Evolutionary conservation across 2,888 invertebrate species (phyloP).

Genomic region (Caenorhabditis drosophilae): DNA sequence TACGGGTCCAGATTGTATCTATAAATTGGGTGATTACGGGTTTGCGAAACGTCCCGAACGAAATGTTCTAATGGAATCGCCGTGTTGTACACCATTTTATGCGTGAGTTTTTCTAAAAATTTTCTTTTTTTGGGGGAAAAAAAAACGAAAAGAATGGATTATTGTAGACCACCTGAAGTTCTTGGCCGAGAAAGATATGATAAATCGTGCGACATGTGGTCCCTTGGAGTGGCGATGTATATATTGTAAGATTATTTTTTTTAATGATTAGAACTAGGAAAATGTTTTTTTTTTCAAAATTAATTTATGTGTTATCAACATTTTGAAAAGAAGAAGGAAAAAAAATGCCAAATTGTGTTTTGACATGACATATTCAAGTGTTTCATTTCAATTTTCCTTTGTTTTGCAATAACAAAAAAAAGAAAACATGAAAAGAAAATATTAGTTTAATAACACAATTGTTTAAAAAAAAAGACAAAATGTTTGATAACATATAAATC

Average conservation of each 20-base stretch:
- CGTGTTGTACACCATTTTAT: conserved; percentile 98
- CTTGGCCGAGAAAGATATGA: conserved; percentile 96
- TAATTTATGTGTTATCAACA: no score
- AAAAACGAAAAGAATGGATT: no score
- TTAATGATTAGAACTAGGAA: no score
- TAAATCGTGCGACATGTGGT: conserved; percentile 99
- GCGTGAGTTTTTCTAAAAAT: conserved; percentile 74
- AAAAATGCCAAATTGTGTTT: conserved; percentile 8
- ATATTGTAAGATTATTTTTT: conserved; percentile 78
- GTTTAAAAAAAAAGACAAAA: no score
- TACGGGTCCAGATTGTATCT: conserved; percentile 78
- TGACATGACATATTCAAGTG: no score
- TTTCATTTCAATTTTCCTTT: no score
- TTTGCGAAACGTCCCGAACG: conserved; percentile 90
- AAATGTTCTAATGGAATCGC: conserved; percentile 87
- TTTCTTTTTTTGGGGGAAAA: no score
- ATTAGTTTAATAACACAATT: no score
- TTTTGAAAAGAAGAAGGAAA: background rate
- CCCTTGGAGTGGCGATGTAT: conserved; percentile 97
- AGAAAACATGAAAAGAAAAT: no score
- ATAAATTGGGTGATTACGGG: conserved; percentile 97
- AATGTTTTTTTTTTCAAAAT: no score
- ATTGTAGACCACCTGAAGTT: conserved; percentile 82
- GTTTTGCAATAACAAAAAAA: no score
- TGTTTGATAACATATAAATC: no score